phyloP scores from a whole-genome alignment of 2,797 vertebrate genomes.

The Borostomias antarcticus region DNA sequence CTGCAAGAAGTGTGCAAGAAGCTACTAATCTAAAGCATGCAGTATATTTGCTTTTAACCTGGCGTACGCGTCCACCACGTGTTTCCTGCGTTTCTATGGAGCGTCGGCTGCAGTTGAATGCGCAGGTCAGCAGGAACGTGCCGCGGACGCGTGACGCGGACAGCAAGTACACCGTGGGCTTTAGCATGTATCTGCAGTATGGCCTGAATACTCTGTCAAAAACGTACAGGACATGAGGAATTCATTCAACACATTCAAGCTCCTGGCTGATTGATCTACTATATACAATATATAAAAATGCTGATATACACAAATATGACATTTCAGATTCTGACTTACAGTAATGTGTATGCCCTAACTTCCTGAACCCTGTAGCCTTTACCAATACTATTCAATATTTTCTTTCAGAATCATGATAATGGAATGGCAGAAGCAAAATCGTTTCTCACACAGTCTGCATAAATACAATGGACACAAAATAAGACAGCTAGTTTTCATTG shows the following conservation, averaged over 20 bases:
- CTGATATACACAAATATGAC: conserved; percentile 32
- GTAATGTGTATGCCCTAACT: conserved; percentile 25
- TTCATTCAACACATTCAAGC: conserved; percentile 32
- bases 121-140: too few species aligned
- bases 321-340: conserved; percentile 32
- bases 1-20: conserved; percentile 50
- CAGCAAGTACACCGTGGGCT: too few species aligned
- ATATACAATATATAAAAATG: conserved; percentile 48
- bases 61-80: too few species aligned
- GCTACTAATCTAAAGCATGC: conserved; percentile 41
- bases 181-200: too few species aligned
- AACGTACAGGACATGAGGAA: background rate
- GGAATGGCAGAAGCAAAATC: too few species aligned
- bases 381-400: background rate
- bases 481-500: background rate
- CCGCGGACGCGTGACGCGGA: too few species aligned
- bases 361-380: conserved; percentile 20
- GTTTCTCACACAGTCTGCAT: too few species aligned
- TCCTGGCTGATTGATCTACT: conserved; percentile 35
- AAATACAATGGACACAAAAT: background rate
- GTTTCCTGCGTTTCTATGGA: too few species aligned
- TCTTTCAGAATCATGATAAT: conserved; percentile 15
- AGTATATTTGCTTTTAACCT: conserved; percentile 32
- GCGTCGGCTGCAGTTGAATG: too few species aligned
- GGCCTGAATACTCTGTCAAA: conserved; percentile 21